Evolutionary conservation across 2,888 invertebrate genomes (phyloP).

Genomic region (Hypena proboscidalis): DNA sequence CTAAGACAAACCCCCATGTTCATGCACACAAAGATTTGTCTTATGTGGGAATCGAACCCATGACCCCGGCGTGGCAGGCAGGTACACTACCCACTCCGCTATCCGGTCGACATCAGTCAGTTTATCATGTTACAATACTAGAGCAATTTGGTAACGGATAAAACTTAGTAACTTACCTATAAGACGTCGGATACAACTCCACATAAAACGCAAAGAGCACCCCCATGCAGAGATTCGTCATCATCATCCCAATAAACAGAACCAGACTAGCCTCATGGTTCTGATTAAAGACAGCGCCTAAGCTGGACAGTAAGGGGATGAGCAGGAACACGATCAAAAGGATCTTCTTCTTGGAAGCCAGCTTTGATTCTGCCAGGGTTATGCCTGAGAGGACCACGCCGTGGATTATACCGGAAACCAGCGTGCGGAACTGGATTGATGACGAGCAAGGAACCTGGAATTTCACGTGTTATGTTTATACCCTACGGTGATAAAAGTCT

Average conservation of each 20-base stretch:
- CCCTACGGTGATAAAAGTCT: no score
- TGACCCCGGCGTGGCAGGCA: no score
- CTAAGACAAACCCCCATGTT: no score
- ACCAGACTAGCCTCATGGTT: constrained; percentile 40
- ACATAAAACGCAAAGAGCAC: constrained; percentile 43
- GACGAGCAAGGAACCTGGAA: constrained; percentile 26
- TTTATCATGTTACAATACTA: no score
- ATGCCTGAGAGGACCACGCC: constrained; percentile 35
- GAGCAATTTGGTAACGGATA: no score
- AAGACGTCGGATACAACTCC: constrained; percentile 31
- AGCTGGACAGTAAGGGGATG: constrained; percentile 31
- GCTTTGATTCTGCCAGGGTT: constrained; percentile 37
- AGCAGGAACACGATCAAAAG: constrained; percentile 38
- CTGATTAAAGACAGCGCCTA: constrained; percentile 36
- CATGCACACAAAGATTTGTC: no score
- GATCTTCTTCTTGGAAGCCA: constrained; percentile 41
- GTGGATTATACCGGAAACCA: constrained; percentile 30
- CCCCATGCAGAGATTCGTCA: constrained; percentile 46
- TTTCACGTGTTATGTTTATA: no score
- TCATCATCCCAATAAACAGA: constrained; percentile 45
- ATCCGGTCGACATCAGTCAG: no score
- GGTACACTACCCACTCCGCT: no score
- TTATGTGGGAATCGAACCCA: no score
- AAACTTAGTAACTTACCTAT: constrained; percentile 17
- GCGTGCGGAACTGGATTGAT: constrained; percentile 16